These are phyloP conservation scores for Aphelinus atriplicis DNA, from an alignment of 1,140 invertebrate genomes.

Conservation along the genomic window DNA sequence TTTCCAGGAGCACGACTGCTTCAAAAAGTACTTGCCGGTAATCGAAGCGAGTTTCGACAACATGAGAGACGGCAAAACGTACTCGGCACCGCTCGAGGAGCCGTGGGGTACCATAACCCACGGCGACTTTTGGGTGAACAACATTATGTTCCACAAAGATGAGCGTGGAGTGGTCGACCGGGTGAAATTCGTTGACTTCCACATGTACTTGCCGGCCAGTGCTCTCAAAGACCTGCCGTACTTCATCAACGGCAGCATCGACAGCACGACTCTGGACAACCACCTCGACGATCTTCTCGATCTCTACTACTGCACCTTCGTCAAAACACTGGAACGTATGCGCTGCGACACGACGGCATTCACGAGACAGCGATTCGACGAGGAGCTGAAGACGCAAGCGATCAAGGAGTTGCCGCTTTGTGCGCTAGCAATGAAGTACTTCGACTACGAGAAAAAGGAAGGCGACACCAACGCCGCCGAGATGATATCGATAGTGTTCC, in stretches of 20 bases:
- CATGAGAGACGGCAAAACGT: constrained; percentile 43
- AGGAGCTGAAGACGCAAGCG: constrained; percentile 42
- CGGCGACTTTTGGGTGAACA: constrained; percentile 73
- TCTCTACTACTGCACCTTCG: constrained; percentile 66
- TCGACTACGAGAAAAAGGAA: neutral
- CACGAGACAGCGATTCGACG: constrained; percentile 44
- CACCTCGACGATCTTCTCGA: constrained; percentile 63
- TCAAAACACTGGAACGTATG: constrained; percentile 52
- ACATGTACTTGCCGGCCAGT: constrained; percentile 68
- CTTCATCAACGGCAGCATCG: constrained; percentile 68
- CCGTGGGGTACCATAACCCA: constrained; percentile 65
- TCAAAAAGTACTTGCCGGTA: constrained; percentile 47
- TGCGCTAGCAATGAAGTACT: neutral
- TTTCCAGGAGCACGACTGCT: constrained; percentile 21
- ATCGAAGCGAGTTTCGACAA: constrained; percentile 44
- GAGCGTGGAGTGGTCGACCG: constrained; percentile 55
- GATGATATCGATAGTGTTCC: neutral
- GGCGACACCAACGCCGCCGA: neutral
- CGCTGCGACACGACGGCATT: constrained; percentile 43
- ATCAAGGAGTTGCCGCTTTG: neutral
- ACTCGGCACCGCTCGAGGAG: constrained; percentile 44
- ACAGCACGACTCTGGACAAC: constrained; percentile 56
- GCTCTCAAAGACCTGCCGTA: constrained; percentile 69
- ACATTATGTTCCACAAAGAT: constrained; percentile 63
- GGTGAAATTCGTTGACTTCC: constrained; percentile 73